These are phyloP conservation scores for Myiagra hebetior DNA, from an alignment of 2,113 vertebrate species.

Conservation along the genomic window DNA sequence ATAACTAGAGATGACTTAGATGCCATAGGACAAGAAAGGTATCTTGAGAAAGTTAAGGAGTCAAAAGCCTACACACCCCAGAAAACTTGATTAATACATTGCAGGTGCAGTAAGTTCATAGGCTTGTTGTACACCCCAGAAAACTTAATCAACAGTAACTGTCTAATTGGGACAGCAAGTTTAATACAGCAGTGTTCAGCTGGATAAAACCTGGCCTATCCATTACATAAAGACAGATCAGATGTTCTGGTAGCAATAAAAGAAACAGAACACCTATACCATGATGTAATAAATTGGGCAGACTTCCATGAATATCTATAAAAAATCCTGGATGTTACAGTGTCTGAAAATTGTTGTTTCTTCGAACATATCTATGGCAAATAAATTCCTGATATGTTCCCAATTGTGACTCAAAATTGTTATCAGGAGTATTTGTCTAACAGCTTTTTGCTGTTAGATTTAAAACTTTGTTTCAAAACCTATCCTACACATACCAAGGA, in stretches of 20 bases:
- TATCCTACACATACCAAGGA: neutral
- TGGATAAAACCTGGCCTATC: neutral
- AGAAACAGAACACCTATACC: neutral
- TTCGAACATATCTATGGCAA: fast-evolving
- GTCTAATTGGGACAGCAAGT: neutral
- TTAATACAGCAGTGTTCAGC: neutral
- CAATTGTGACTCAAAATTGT: neutral
- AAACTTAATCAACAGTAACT: neutral
- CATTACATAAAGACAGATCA: neutral
- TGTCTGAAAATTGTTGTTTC: neutral
- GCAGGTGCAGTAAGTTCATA: neutral
- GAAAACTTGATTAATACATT: neutral
- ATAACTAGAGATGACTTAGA: neutral
- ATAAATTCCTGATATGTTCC: neutral
- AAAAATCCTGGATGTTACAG: neutral
- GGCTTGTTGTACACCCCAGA: neutral
- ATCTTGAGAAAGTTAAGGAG: neutral
- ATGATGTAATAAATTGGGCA: neutral
- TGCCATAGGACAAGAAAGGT: neutral
- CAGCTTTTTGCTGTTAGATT: neutral
- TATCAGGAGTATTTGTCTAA: neutral
- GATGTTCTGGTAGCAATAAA: neutral
- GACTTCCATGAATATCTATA: neutral
- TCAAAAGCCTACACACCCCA: neutral
- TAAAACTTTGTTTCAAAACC: neutral